Evolutionary conservation across 2,113 vertebrate genomes (phyloP), one percentile per base, ranked within the genome.

Genomic region (Callorhinus ursinus): DNA sequence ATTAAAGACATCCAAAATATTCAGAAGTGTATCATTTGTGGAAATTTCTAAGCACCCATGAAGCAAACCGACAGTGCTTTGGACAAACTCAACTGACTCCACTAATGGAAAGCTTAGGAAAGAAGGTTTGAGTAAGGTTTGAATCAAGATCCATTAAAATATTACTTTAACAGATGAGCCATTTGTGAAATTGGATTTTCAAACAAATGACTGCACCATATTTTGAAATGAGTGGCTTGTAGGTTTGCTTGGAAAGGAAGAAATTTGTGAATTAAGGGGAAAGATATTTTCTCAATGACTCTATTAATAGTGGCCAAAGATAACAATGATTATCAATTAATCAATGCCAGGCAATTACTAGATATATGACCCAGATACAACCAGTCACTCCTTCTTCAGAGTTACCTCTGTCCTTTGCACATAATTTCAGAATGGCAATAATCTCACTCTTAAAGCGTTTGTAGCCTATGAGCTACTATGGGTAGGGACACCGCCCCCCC

Each of bases 111-210:
- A 83, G 16, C 55, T 55, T 80, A 95, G 28, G 57, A 95, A 95
- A 92, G 77, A 95, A 4, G 4, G 7, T 92, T 84, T 83, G 46
- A 90, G 21, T 91, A 71, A 89, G 26, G 15, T 91, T 80, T 84
- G 61, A 97, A 90, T 88, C 81, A 82, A 93, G 65, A 90, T 67
- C 67, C 81, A 96, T 95, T 97, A 95, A 79, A 79, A 94, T 61
- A 77, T 51, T 94, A 39, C 39, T 90, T 96, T 93, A 79, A 84
- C 46, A 95, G 31, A 86, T 83, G 55, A 59, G 7, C 16, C 55
- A 63, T 93, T 97, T 96, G 74, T 86, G 83, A 89, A 95, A 93
- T 51, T 92, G 81, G 28, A 90, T 97, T 96, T 95, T 96, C 83
- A 81, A 90, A 96, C 24, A 95, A 87, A 90, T 80, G 15, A 33